These are phyloP conservation scores for Lasioglossum villosulum DNA, from an alignment of 2,888 invertebrate genomes.

Conservation along the genomic window DNA sequence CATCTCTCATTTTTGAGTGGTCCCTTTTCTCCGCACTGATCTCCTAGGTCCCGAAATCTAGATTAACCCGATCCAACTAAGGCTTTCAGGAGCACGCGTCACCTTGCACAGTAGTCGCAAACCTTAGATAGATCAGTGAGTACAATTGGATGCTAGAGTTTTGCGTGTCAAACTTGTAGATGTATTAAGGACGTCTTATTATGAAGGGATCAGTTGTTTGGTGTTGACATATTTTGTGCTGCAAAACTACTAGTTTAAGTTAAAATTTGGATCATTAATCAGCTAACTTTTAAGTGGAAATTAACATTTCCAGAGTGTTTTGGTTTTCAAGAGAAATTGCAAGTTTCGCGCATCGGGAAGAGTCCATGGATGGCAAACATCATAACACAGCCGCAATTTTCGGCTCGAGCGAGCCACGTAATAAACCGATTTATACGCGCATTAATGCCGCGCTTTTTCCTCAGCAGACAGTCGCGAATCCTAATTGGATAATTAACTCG, in stretches of 20 bases:
- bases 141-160: no score
- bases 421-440: constrained; percentile 62
- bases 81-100: no score
- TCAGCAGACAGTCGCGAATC: constrained; percentile 46
- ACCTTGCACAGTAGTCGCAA: no score
- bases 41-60: no score
- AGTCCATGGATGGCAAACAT: constrained; percentile 21
- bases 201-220: no score
- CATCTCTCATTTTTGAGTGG: no score
- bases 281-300: neutral
- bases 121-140: no score
- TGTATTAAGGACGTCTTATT: no score
- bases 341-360: neutral
- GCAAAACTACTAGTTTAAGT: neutral
- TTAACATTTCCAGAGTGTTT: neutral
- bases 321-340: neutral
- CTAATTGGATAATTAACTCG: constrained; percentile 54
- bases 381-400: constrained; percentile 64
- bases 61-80: no score
- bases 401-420: constrained; percentile 59
- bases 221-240: neutral
- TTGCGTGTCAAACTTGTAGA: no score
- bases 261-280: neutral
- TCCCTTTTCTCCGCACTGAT: no score
- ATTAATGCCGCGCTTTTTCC: constrained; percentile 53